Evolutionary conservation across 2,888 invertebrate species (phyloP), one percentile per base, ranked within the genome.

Genomic region (Drosophila leonis): DNA sequence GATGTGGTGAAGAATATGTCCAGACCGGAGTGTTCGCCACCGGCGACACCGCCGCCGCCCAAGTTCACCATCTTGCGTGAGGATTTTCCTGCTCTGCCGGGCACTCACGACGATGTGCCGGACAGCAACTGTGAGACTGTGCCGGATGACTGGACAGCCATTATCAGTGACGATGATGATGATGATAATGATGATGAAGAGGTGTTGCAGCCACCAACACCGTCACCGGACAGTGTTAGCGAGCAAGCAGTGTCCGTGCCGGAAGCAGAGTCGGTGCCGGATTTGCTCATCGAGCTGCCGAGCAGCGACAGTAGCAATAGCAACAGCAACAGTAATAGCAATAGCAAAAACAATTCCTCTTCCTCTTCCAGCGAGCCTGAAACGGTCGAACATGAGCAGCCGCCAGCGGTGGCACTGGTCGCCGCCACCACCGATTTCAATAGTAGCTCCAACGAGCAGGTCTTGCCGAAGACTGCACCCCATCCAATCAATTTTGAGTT

Each of bases 51-150:
- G 1, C 65, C 72, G 9, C 39, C 54, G 1, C 65, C 59, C 0
- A 72, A 74, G 10, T 88, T 86, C n/a, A 82, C 63, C 35, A 75
- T 86, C 10, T 37, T 75, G 6, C 72, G 63, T 4, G 83, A 86
- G 48, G 81, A 86, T 24, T 86, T 86, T 55, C 86, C 87, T 1
- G 82, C 87, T 0, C 46, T 86, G 48, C 81, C 87, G 0, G 88
- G 78, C 15, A 55, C 67, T 0, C 41, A 37, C 0, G 52, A 65
- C 0, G 56, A 71, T 42, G 15, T 61, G 33, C 62, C 18, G 4
- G 41, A 13, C 31, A 20, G 5, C 13, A 12, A 6, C 44, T 13
- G 15, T 24, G 35, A 33, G n/a, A 18, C 29, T 41, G 72, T 75
- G 27, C 75, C 75, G 0, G 77, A 75, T n/a, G 72, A 81, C 46